phyloP scores from a whole-genome alignment of 2,888 invertebrate genomes.

The Rhagonycha lutea region DNA sequence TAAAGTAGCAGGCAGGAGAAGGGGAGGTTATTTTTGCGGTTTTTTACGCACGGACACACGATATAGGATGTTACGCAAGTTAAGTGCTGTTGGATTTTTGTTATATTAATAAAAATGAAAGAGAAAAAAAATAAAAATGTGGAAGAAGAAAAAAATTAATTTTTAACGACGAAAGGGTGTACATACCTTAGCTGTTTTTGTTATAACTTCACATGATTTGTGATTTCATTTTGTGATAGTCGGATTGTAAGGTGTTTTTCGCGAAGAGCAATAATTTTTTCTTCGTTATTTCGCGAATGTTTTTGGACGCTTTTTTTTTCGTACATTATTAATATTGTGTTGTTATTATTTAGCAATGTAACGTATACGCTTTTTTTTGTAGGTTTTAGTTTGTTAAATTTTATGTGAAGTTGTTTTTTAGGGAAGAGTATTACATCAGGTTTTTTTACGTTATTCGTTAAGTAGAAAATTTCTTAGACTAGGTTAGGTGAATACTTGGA shows the following conservation, averaged over 20 bases:
- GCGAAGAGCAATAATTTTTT: not conserved
- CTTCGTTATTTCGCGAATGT: not conserved
- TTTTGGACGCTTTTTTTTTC: not conserved
- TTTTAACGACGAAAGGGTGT: conserved; percentile 4
- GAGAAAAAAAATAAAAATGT: conserved; percentile 4
- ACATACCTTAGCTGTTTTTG: conserved; percentile 11
- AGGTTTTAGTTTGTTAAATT: not conserved
- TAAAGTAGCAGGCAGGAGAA: not conserved
- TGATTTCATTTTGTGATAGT: conserved; percentile 31
- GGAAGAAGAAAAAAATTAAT: not conserved
- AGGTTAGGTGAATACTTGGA: not conserved
- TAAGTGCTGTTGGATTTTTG: conserved; percentile 11
- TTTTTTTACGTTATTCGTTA: not conserved
- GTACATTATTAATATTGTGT: not conserved
- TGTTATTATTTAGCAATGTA: conserved; percentile 19
- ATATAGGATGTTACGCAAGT: not conserved
- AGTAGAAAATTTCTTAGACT: not conserved
- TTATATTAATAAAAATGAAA: conserved; percentile 7
- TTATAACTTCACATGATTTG: conserved; percentile 24
- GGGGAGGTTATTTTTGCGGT: not conserved
- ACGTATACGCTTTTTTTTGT: conserved; percentile 26
- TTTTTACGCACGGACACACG: not conserved
- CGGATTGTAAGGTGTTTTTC: conserved; percentile 18
- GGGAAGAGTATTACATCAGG: not conserved
- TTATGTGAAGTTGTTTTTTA: not conserved